Conservation (phyloP, 2,888 invertebrate genomes). For the Mimas tiliae region DNA sequence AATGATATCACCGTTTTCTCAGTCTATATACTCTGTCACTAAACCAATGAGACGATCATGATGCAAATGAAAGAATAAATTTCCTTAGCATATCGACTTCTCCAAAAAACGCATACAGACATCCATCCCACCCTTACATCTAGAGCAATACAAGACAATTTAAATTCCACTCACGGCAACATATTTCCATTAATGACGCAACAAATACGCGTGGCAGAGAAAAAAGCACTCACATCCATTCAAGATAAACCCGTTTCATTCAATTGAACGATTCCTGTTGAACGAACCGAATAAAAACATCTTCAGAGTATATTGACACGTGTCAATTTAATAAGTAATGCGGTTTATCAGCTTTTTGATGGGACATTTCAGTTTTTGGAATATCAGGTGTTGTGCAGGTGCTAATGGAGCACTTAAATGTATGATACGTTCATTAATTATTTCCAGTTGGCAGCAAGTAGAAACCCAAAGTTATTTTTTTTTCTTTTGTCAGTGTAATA, state of each 20-base stretch:
- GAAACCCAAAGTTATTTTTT: too few relatives aligned
- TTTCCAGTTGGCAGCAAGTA: neutral
- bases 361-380: neutral
- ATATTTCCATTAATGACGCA: conserved; percentile 10
- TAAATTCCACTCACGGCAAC: conserved; percentile 2
- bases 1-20: too few relatives aligned
- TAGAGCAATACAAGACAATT: conserved; percentile 6
- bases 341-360: conserved; percentile 21
- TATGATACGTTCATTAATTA: neutral
- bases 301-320: conserved; percentile 30
- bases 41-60: too few relatives aligned
- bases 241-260: conserved; percentile 14
- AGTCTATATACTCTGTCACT: too few relatives aligned
- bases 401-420: neutral
- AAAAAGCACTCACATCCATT: conserved; percentile 14
- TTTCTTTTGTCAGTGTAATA: too few relatives aligned
- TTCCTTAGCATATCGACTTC: neutral
- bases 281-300: conserved; percentile 1
- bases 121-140: neutral
- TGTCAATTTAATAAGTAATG: conserved; percentile 31
- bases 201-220: conserved; percentile 1
- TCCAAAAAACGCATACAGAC: neutral
- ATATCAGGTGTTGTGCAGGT: neutral
- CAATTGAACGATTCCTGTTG: neutral
- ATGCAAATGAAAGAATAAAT: neutral